These are phyloP conservation scores for Parazoanthus swiftii DNA, from an alignment of 92 coral and sea anemone genomes.

Conservation along the genomic window DNA sequence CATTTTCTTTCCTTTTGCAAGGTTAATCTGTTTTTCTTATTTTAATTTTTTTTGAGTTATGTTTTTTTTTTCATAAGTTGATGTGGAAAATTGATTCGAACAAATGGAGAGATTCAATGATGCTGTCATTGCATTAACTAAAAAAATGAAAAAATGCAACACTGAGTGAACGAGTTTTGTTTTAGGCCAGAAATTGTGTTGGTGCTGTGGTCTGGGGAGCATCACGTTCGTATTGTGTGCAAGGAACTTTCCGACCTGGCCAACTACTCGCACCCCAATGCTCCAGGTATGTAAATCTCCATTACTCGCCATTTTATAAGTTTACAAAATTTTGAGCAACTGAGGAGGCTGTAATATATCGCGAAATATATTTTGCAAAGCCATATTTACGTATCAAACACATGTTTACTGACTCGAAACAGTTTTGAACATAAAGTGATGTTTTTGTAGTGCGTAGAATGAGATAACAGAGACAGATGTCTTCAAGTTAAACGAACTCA, in stretches of 20 bases:
- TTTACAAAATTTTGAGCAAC: neutral
- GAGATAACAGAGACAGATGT: no score
- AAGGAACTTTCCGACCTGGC: slow-evolving; percentile 72
- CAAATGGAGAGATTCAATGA: neutral
- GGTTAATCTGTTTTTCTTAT: neutral
- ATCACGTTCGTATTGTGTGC: slow-evolving; percentile 74
- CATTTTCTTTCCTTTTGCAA: neutral
- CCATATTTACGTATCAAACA: no score
- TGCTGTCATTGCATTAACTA: neutral
- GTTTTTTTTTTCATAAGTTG: neutral
- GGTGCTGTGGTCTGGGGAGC: slow-evolving; percentile 69
- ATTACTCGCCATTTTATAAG: no score
- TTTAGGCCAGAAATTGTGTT: slow-evolving; percentile 76
- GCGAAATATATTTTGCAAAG: no score
- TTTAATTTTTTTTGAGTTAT: neutral
- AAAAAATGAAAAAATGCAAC: neutral
- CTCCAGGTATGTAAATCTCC: slow-evolving; percentile 60
- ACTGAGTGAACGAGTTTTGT: neutral
- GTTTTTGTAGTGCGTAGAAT: no score
- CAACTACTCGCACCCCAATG: slow-evolving; percentile 89
- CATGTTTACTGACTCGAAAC: no score
- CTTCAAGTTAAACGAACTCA: no score
- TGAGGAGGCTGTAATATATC: no score
- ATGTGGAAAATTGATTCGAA: no score
- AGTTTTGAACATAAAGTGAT: no score